phyloP scores from a whole-genome alignment of 2,113 vertebrate species.

The Capreolus pygargus region DNA sequence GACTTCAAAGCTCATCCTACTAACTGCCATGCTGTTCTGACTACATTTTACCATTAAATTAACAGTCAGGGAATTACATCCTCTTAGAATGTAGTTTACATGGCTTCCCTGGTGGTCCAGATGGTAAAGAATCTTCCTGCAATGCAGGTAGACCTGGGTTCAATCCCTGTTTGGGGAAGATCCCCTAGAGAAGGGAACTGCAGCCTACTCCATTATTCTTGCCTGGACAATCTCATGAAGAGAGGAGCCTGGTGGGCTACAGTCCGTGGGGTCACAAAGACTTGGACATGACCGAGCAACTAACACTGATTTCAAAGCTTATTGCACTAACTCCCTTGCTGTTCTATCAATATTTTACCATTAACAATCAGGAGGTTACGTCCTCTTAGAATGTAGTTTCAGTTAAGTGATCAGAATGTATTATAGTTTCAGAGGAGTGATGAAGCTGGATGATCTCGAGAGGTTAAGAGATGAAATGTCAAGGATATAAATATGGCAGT shows the following conservation, averaged over 20 bases:
- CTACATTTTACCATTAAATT: background rate
- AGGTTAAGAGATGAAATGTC: background rate
- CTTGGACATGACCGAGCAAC: background rate
- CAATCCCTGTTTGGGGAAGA: background rate
- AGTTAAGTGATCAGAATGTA: background rate
- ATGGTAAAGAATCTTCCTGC: background rate
- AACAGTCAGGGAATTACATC: background rate
- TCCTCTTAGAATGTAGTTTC: slow-evolving; percentile 3
- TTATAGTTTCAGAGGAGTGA: background rate
- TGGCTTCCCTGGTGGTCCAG: background rate
- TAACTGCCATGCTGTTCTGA: background rate
- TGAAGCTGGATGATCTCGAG: background rate
- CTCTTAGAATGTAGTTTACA: slow-evolving; percentile 13
- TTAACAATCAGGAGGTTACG: background rate
- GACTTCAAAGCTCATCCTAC: background rate
- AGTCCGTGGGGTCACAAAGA: background rate
- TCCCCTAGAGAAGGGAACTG: background rate
- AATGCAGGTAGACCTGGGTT: background rate
- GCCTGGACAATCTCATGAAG: background rate
- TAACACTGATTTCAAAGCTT: background rate
- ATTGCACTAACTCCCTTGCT: background rate
- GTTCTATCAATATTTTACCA: background rate
- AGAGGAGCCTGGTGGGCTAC: background rate
- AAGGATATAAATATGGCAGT: background rate
- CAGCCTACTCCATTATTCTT: background rate